Percentiles rank a stretch among this genome's conserved stretches.
These are phyloP conservation scores for Shinisaurus crocodilurus DNA, from an alignment of 2,113 vertebrate genomes.

Conservation along the genomic window DNA sequence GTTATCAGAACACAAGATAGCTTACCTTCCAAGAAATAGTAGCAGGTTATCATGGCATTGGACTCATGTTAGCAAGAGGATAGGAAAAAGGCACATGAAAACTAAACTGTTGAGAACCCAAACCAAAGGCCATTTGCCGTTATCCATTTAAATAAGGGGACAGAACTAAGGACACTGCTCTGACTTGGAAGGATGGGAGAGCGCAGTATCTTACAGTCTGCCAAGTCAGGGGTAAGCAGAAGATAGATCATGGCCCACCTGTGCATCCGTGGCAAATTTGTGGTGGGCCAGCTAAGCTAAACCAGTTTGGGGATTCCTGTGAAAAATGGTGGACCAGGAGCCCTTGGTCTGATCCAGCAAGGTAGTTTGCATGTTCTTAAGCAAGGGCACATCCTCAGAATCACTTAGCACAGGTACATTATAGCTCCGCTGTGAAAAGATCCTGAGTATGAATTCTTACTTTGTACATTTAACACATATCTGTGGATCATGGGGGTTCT, in stretches of 20 bases:
- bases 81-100: constrained; percentile 78
- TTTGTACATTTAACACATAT: neutral
- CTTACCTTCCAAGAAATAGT: constrained; percentile 83
- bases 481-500: neutral
- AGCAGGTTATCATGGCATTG: constrained; percentile 80
- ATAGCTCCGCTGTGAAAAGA: neutral
- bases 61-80: constrained; percentile 79
- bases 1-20: constrained; percentile 75
- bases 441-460: neutral
- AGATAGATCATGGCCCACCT: neutral
- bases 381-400: neutral
- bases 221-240: neutral
- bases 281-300: neutral
- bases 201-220: neutral
- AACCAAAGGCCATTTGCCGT: constrained; percentile 37
- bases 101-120: constrained; percentile 70
- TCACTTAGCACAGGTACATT: neutral
- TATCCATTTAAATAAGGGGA: neutral
- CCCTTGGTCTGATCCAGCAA: neutral
- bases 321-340: neutral
- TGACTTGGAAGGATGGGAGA: neutral
- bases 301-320: neutral
- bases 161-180: neutral
- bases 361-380: neutral
- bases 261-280: neutral